Base-by-base conservation (phyloP, 2,888 invertebrate species). In the Campaea margaritaria region DNA sequence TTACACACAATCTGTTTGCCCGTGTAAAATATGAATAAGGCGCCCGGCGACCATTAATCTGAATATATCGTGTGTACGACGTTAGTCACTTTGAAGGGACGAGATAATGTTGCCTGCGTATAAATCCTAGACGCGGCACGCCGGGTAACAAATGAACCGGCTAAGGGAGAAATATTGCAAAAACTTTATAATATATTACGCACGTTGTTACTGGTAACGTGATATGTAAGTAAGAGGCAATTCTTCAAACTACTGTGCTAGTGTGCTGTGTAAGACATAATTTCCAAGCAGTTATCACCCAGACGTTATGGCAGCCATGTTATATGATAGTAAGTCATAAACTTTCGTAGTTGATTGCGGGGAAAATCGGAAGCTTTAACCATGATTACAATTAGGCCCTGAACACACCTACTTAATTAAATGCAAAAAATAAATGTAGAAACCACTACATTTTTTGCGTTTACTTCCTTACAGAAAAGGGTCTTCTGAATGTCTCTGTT, bases 1-100 rank as follows among this genome's bases (percentile, higher is more conserved):
- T 86, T 86, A 86, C 87, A 82, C 75, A 89, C 88, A 87, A 89
- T 89, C 84, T 88, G 82, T 87, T 86, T 80, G 80, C 81, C 76
- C 77, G 79, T 75, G 87, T 88, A 88, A 89, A 89, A 89, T 89
- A 91, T 90, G 86, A 88, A 89, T 86, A 83, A 85, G 81, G 78
- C 76, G 76, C 78, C 75, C 69, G 69, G 68, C 68, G 70, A 63
- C 80, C 83, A 87, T 86, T 87, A 88, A 88, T 87, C 81, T 78
- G 78, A 73, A 81, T 67, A 74, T 76, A 78, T 81, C 79, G 79
- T 76, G 74, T 81, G 76, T 74, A 78, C 72, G 74, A 74, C 75
- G 81, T 84, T 83, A 83, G 83, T 82, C 85, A 85, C 83, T 86
- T 81, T 84, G 85, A 84, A 84, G 83, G 86, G 82, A 81, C 79